Base-by-base conservation (phyloP, 1,140 invertebrate species). In the Drosophila varians region DNA sequence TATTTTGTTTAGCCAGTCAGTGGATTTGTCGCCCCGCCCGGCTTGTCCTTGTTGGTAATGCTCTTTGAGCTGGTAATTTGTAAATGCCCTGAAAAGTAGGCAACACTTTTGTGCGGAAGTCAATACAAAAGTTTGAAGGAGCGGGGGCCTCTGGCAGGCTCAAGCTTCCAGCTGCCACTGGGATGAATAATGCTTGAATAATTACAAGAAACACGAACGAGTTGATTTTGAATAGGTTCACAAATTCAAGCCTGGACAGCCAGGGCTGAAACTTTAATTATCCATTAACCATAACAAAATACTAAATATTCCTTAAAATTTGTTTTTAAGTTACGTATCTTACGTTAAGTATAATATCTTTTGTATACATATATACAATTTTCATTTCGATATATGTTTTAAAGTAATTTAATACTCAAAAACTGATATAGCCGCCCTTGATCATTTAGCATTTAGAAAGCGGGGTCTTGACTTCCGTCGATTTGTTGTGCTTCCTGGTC, bases 181-280 rank as follows among this genome's bases (percentile, higher is more conserved):
- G 54, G 38, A 82, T 62, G 71, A 87, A 87, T 87, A 68, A 87
- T 87, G 82, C 82, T 82, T 73, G 83, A 87, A 87, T 87, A 82
- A 87, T 82, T 87, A 56, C 52, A 58, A 74, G 73, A 57, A 87
- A 77, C 74, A 87, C 74, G 73, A 52, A 54, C 46, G 78, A 65
- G 60, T 25, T 45, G 40, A 65, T 77, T 82, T 74, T 82, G 53
- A 82, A 87, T 74, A 56, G 56, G 42, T 51, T 51, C 14, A 25
- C 53, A 55, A 28, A 45, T 14, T 31, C 21, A 34, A 43, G 45
- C 12, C 8, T 34, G 23, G 43, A 12, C 14, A 43, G 2, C 28
- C 16, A 54, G 40, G 31, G 26, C 19, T 2, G 58, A n/a, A n/a
- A n/a, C n/a, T n/a, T n/a, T n/a, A n/a, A n/a, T n/a, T n/a, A n/a